phyloP scores from a whole-genome alignment of 2,113 vertebrate species.

The Nothocercus julius region DNA sequence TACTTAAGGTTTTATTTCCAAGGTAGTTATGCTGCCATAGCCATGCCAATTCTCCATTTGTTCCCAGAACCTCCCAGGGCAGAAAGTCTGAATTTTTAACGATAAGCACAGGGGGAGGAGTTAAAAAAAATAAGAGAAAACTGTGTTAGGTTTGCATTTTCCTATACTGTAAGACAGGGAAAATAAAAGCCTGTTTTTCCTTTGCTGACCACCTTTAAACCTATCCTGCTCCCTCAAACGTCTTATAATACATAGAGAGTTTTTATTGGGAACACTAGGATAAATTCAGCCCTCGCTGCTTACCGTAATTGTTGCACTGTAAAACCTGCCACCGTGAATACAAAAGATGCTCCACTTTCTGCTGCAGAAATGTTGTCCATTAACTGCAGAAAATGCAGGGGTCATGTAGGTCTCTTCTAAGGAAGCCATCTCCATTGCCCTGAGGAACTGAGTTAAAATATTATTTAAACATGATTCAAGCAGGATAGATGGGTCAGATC shows the following conservation, averaged over 20 bases:
- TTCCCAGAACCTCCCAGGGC: neutral
- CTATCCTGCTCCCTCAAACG: neutral
- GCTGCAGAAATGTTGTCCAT: neutral
- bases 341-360: neutral
- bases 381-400: neutral
- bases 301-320: neutral
- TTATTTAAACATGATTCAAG: neutral
- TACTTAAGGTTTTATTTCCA: neutral
- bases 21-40: neutral
- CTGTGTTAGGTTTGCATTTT: accelerated
- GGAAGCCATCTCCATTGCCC: neutral
- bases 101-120: neutral
- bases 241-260: neutral
- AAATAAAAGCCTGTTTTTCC: neutral
- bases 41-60: neutral
- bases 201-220: neutral
- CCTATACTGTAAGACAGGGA: neutral
- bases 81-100: neutral
- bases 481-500: neutral
- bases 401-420: neutral
- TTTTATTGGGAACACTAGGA: neutral
- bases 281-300: neutral
- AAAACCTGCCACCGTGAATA: neutral
- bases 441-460: neutral
- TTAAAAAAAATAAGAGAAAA: neutral